Conservation (phyloP, 2,113 vertebrate species). For the Podiceps cristatus region DNA sequence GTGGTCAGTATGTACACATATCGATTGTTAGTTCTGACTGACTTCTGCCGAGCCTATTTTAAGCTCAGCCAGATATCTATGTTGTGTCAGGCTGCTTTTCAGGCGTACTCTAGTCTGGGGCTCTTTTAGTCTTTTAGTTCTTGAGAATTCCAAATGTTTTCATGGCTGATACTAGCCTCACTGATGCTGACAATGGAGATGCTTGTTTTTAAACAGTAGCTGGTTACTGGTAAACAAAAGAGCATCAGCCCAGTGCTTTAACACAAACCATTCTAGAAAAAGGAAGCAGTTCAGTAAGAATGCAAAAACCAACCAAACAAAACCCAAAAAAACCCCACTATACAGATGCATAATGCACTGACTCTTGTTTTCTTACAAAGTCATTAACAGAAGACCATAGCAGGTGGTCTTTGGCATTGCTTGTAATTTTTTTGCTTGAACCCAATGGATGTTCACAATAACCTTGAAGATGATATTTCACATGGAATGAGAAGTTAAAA, state of each 20-base stretch:
- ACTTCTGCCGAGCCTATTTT: conserved; percentile 45
- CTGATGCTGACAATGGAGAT: conserved; percentile 4
- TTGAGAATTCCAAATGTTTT: background rate
- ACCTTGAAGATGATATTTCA: background rate
- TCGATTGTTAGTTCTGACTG: background rate
- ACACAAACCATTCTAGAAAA: background rate
- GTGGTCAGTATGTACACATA: background rate
- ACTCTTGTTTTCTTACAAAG: background rate
- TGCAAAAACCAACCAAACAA: background rate
- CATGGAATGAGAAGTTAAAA: background rate
- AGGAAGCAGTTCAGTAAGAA: background rate
- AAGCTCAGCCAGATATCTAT: background rate
- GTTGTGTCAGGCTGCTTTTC: background rate
- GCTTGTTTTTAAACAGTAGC: conserved; percentile 38
- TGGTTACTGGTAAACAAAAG: conserved; percentile 24
- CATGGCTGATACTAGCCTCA: background rate
- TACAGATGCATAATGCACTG: background rate
- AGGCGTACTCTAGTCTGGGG: background rate
- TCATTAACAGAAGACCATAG: background rate
- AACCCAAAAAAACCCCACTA: background rate
- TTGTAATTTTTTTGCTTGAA: background rate
- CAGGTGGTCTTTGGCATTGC: background rate
- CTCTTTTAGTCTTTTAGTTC: background rate
- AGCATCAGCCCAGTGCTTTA: background rate
- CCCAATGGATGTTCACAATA: background rate